Base-by-base conservation (phyloP, 2,888 invertebrate genomes). In the Mesorhabditis spiculigera region DNA sequence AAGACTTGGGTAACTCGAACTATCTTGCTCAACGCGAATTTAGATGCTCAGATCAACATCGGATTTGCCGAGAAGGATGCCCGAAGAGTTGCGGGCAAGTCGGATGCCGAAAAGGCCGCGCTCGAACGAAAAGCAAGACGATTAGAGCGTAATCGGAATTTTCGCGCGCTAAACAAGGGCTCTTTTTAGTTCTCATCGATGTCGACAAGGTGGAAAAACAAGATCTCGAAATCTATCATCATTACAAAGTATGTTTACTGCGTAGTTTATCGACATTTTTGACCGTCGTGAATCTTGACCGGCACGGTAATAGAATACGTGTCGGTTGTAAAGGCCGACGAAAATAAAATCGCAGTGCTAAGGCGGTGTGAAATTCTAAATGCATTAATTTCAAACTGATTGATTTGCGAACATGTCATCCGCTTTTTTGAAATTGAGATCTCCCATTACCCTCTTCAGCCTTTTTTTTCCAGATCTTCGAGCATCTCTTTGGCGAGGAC, bases 141-240 rank as follows among this genome's bases (percentile, higher is more conserved):
- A 67, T 73, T 75, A 74, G 67, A 78, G 63, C 70, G 78, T 78
- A 16, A 73, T n/a, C n/a, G n/a, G n/a, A n/a, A n/a, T n/a, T n/a
- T n/a, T n/a, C n/a, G n/a, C n/a, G n/a, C n/a, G n/a, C n/a, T n/a
- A n/a, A n/a, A n/a, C n/a, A n/a, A n/a, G n/a, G n/a, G n/a, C n/a
- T n/a, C n/a, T n/a, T n/a, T n/a, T 68, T 70, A 82, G 80, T 82
- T 63, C 28, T 69, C 65, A 78, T 83, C 45, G 75, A 83, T 64
- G 68, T 78, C 5, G 72, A 76, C 45, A 13, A 63, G 1, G 10
- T 74, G 5, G 70, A 72, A 1, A 45, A 69, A 8, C 68, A 68
- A 8, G 71, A 75, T 65, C 68, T 81, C 1, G 66, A 68, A 4
- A 74, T 83, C 16, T 77, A 70, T 67, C 71, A 78, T 43, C 83